Percentiles rank a stretch among this genome's conserved stretches.
Conservation (phyloP, 2,113 vertebrate genomes). For the Puffinus mauretanicus region DNA sequence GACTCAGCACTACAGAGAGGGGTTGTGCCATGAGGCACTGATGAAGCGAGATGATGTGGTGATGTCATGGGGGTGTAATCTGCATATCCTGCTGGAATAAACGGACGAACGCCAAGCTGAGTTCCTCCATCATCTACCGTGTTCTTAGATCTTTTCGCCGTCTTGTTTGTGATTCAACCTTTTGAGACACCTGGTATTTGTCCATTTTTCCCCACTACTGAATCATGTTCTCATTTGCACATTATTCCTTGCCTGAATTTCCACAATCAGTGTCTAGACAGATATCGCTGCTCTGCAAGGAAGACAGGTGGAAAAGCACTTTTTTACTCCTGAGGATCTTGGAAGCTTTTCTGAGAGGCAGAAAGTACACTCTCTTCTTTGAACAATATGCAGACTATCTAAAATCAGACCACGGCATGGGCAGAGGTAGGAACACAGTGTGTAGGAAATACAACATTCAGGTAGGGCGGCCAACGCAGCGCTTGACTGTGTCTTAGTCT, state of each 20-base stretch:
- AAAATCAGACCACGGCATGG: background rate
- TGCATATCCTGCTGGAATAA: slow-evolving; percentile 22
- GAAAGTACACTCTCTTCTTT: background rate
- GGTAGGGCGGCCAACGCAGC: background rate
- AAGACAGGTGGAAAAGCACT: background rate
- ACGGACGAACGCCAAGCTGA: background rate
- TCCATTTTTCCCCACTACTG: background rate
- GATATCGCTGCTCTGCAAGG: background rate
- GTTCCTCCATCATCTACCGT: background rate
- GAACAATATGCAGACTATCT: background rate
- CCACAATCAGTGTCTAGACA: background rate
- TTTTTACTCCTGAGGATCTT: background rate
- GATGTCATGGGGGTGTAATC: slow-evolving; percentile 19
- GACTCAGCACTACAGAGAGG: background rate
- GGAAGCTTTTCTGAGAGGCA: background rate
- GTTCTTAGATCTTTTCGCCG: background rate
- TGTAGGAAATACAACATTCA: background rate
- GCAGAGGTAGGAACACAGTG: background rate
- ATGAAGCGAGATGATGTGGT: background rate
- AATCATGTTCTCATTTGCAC: background rate
- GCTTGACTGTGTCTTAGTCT: background rate
- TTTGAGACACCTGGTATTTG: slow-evolving; percentile 17
- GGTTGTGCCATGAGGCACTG: background rate
- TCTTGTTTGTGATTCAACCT: slow-evolving; percentile 17
- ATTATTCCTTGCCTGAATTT: slow-evolving; percentile 1